Evolutionary conservation across 2,888 invertebrate species (phyloP), one percentile per base, ranked within the genome.

Genomic region (Cryptus viduatorius): DNA sequence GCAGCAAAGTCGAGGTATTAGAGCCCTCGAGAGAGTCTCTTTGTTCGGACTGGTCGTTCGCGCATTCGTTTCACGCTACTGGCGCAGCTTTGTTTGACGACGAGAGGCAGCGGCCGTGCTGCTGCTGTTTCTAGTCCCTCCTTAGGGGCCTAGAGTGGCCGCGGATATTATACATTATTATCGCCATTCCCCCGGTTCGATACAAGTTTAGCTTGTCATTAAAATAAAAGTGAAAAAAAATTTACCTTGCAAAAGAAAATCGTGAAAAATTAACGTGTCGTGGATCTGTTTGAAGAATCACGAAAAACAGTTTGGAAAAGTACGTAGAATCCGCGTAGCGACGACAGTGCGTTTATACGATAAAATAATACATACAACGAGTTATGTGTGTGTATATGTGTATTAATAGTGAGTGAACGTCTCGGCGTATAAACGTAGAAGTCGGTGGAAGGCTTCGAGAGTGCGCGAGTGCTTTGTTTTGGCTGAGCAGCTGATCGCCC

Each of bases 1-100:
- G 78, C 72, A 78, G 69, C 69, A 61, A 44, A 71, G 73, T 71
- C 59, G 59, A 61, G 31, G 31, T 61, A 61, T 61, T 14, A 61
- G n/a, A 5, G 7, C 59, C n/a, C 59, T 29, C 29, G 59, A n/a
- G 12, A 68, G 67, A 86, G 79, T 87, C 84, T 88, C 92, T 92
- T 92, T 92, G 92, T 92, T 91, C 89, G 59, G 53, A 78, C 50
- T 56, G 61, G 88, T 86, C 75, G 78, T 73, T 84, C 87, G 92
- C 92, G 92, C 92, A 92, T 90, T 90, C 86, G 87, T 90, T 88
- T 86, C 73, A 85, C 88, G 89, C 89, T 84, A 87, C 87, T 89
- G 90, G 92, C 92, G 92, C 92, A 92, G 90, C 91, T 92, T 92
- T 91, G 90, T 92, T 91, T 79, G 79, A 78, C 76, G 59, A 71